Base-by-base conservation (phyloP, 1,140 invertebrate genomes). In the Dryas iulia region DNA sequence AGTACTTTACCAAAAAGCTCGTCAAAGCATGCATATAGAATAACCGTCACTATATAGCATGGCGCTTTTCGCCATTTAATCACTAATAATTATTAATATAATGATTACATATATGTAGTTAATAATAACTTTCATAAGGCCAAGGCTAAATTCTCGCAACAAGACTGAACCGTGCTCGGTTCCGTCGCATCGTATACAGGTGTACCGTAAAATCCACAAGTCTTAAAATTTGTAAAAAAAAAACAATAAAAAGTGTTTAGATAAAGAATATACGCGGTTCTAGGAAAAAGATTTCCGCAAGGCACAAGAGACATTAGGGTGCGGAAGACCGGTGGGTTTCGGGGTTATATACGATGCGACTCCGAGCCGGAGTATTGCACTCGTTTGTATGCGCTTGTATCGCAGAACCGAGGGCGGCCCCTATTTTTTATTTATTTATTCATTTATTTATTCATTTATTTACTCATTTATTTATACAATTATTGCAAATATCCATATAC, bases 71-170 rank as follows among this genome's bases (percentile, higher is more conserved):
- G 83, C 85, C 83, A 73, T 69, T 66, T 78, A 76, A 78, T 80
- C 82, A 81, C 77, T 84, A 87, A 72, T 87, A 86, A 86, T 69
- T 68, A 68, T 70, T 87, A 86, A 86, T 83, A 83, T 84, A 84
- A 84, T 83, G 84, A 87, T 89, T 90, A 89, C 86, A 90, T 85
- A 89, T 83, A 47, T 47, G 14, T 47, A 47, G 39, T 47, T 47
- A 77, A 86, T 84, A 84, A 86, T 85, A 83, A 89, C 82, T 90
- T 79, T 90, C 86, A 91, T 91, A 91, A 91, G 89, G 89, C 89
- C 87, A 91, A 91, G 86, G 87, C 87, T 91, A 91, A 91, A 91
- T 91, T 91, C 89, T 90, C 89, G 86, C 87, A 90, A 87, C 84
- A 84, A 87, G 77, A 86, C 84, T 83, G 82, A 87, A 84, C 84